Percentiles rank a stretch among this genome's conserved stretches.
These are phyloP conservation scores for Hetaerina americana DNA, from an alignment of 1,140 invertebrate genomes.

Conservation along the genomic window DNA sequence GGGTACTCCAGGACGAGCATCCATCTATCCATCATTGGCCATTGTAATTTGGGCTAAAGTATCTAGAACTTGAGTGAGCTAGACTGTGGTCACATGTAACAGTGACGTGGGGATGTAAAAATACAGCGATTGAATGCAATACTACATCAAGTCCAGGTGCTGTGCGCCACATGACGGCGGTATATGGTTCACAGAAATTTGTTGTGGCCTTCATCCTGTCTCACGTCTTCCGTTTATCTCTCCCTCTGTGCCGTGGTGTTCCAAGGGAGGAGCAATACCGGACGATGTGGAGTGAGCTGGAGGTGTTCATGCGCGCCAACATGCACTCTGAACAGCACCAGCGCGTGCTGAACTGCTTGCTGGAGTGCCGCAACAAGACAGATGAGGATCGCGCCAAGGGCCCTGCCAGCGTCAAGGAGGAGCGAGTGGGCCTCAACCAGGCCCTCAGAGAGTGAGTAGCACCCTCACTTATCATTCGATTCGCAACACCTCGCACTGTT, in stretches of 20 bases:
- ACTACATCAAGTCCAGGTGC: too few relatives aligned
- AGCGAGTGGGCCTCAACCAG: conserved; percentile 49
- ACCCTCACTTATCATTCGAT: too few relatives aligned
- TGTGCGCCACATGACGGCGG: too few relatives aligned
- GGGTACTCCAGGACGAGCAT: too few relatives aligned
- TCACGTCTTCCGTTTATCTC: neutral
- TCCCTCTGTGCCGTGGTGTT: too few relatives aligned
- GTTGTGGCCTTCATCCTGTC: neutral
- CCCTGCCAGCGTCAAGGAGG: conserved; percentile 25
- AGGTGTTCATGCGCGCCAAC: conserved; percentile 59
- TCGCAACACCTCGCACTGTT: too few relatives aligned
- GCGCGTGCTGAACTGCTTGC: conserved; percentile 66
- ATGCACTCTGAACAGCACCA: conserved; percentile 53
- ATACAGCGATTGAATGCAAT: too few relatives aligned
- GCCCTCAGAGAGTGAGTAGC: conserved; percentile 42
- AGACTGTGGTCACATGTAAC: too few relatives aligned
- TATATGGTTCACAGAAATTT: neutral
- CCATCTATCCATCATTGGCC: too few relatives aligned
- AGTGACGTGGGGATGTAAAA: too few relatives aligned
- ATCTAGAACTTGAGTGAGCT: too few relatives aligned
- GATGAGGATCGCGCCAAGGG: conserved; percentile 32
- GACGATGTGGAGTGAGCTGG: conserved; percentile 78
- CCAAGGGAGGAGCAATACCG: conserved; percentile 84
- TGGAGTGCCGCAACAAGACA: conserved; percentile 56
- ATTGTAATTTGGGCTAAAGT: too few relatives aligned